A percentile compares a stretch with the other conserved stretches of the same genome.
These are phyloP conservation scores for Chorisops tibialis DNA, from an alignment of 2,888 invertebrate species.

Conservation along the genomic window DNA sequence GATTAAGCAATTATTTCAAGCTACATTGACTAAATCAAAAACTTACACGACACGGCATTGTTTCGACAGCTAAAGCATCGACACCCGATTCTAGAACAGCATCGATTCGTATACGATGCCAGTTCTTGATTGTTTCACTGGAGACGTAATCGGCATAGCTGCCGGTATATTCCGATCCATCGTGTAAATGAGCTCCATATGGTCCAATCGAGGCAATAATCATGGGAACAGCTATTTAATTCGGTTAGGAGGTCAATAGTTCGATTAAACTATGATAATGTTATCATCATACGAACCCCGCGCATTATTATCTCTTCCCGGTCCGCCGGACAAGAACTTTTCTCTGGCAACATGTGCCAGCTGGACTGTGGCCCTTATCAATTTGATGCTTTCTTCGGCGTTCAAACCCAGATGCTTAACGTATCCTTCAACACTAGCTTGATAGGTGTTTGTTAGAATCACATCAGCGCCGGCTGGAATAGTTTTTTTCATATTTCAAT, in stretches of 20 bases:
- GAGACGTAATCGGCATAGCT: slow-evolving; percentile 67
- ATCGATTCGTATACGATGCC: slow-evolving; percentile 80
- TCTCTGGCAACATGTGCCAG: slow-evolving; percentile 70
- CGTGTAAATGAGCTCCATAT: slow-evolving; percentile 84
- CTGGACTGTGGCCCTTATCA: slow-evolving; percentile 71
- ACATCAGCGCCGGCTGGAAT: slow-evolving; percentile 76
- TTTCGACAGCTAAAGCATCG: slow-evolving; percentile 85
- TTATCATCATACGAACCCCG: neutral
- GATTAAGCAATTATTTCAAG: neutral
- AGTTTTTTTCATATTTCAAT: slow-evolving; percentile 3
- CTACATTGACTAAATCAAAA: no score
- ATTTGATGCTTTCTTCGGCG: slow-evolving; percentile 63
- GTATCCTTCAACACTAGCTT: slow-evolving; percentile 77
- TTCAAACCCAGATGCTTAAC: slow-evolving; percentile 67
- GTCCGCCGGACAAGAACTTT: slow-evolving; percentile 59
- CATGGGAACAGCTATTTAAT: neutral
- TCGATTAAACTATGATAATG: neutral
- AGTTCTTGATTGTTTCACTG: slow-evolving; percentile 67
- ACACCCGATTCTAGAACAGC: slow-evolving; percentile 77
- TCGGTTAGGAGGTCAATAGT: neutral
- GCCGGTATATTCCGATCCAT: slow-evolving; percentile 93
- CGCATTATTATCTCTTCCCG: neutral
- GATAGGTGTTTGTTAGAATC: slow-evolving; percentile 86
- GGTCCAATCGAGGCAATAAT: slow-evolving; percentile 85
- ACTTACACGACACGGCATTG: slow-evolving; percentile 74